Base-by-base conservation (phyloP, 2,797 vertebrate species). In the Sciaenops ocellatus region DNA sequence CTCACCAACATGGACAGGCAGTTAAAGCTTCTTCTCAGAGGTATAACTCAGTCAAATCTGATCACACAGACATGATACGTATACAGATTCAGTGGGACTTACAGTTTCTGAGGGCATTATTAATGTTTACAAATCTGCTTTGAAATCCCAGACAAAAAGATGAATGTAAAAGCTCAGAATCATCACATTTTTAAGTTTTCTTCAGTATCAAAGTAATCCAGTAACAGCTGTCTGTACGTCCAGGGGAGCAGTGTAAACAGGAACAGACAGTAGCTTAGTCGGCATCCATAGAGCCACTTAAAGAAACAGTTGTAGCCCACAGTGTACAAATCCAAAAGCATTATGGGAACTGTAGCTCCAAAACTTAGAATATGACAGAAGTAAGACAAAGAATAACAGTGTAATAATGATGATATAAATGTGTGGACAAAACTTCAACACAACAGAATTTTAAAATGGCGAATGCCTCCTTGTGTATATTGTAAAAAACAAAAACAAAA, bases 61-160 rank as follows among this genome's bases (percentile, higher is more conserved):
- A 63, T 26, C 34, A 62, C 59, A 65, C 28, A 66, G 2, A 79
- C 16, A 38, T 56, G 62, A 44, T 60, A 1, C 7, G 61, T 18
- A 57, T 61, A 56, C 64, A 41, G 30, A 30, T 63, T 75, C 41
- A 48, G 68, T n/a, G 69, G 48, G 22, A 69, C 72, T 59, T 38
- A 52, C 51, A 60, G 42, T 57, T 60, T 57, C 30, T 18, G 47
- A 55, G 26, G 48, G 61, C 44, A n/a, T 73, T 17, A 30, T 63
- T 68, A 71, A 34, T 0, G 34, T 34, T 34, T 34, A 34, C 7
- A 7, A 64, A 66, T 52, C n/a, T 10, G 2, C 48, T 69, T 57
- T 8, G 24, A 78, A 72, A 48, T 48, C 55, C 50, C 11, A 41
- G 34, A 57, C 30, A 61, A 20, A 66, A 44, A 67, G 20, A 34